A percentile compares a stretch with the other conserved stretches of the same genome.
phyloP scores from a whole-genome alignment of 2,797 vertebrate genomes.

The Poeciliopsis infans region DNA sequence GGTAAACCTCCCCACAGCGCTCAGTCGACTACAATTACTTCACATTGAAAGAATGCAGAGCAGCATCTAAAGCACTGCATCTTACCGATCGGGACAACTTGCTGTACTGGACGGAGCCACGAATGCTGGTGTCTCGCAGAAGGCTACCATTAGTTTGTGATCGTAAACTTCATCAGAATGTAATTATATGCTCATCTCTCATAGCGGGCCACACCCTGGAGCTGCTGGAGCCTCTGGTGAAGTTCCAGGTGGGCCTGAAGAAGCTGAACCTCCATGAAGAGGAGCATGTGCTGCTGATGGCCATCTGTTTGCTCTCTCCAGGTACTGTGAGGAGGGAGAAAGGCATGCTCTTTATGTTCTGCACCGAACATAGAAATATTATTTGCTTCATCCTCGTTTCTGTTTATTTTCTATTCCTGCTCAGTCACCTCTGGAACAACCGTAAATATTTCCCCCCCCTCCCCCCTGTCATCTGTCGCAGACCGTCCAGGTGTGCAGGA shows the following conservation, averaged over 20 bases:
- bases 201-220: conserved; percentile 94
- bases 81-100: not conserved
- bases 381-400: not conserved
- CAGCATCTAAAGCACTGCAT: not conserved
- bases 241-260: conserved; percentile 97
- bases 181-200: conserved; percentile 79
- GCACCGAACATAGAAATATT: not conserved
- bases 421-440: not conserved
- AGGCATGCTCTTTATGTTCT: not conserved
- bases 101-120: not conserved
- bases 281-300: conserved; percentile 97
- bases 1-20: not conserved
- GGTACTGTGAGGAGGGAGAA: conserved; percentile 61
- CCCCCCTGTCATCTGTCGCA: conserved; percentile 46
- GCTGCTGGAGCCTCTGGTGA: conserved; percentile 93
- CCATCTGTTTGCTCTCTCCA: conserved; percentile 96
- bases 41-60: not conserved
- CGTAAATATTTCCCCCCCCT: not conserved
- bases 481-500: conserved; percentile 94
- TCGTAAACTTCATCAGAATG: conserved; percentile 65
- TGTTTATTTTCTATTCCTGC: not conserved
- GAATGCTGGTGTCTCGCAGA: not conserved
- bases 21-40: not conserved
- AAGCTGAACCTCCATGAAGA: conserved; percentile 94
- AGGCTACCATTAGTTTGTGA: not conserved